Conservation (phyloP, 1,140 invertebrate species). For the Lamellibrachia luymesi region DNA sequence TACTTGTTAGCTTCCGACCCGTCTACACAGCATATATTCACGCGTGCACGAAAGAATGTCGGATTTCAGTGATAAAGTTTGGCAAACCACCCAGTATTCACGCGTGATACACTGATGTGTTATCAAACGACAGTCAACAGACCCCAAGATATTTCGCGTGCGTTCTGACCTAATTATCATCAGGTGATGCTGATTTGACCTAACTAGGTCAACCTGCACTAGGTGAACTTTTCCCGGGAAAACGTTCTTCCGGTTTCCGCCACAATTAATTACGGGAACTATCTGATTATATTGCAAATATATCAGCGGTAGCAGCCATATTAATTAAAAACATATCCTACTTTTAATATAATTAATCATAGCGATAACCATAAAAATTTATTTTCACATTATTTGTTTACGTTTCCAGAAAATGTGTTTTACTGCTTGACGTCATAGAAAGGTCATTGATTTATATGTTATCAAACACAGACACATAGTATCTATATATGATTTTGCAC, state of each 20-base stretch:
- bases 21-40: neutral
- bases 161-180: neutral
- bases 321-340: neutral
- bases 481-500: neutral
- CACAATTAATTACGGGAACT: neutral
- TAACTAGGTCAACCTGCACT: neutral
- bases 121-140: neutral
- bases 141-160: neutral
- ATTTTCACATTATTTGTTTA: neutral
- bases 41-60: neutral
- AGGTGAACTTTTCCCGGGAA: neutral
- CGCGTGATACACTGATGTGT: neutral
- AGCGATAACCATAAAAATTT: neutral
- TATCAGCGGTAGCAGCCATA: neutral
- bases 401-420: neutral
- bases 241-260: neutral
- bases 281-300: neutral
- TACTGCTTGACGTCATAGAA: neutral
- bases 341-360: neutral
- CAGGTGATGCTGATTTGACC: constrained; percentile 3
- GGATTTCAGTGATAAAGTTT: neutral
- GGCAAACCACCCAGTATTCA: neutral
- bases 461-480: neutral
- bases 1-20: neutral
- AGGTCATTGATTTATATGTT: neutral